A percentile compares a stretch with the other conserved stretches of the same genome.
Evolutionary conservation across 2,888 invertebrate genomes (phyloP).

Genomic region (Lochmaea capreae): DNA sequence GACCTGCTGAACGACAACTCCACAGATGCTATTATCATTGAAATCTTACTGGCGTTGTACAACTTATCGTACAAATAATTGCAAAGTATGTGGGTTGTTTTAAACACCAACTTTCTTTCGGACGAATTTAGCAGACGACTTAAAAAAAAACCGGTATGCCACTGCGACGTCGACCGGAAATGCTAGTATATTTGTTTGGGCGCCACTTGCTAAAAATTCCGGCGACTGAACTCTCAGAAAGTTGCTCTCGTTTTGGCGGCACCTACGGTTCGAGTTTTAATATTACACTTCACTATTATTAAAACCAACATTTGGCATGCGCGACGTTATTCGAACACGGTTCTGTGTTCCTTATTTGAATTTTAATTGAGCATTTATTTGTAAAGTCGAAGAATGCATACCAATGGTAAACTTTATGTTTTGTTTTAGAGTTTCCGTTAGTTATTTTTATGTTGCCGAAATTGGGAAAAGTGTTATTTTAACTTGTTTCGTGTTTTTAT

Average conservation of each 20-base stretch:
- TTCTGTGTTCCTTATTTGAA: conserved; percentile 4
- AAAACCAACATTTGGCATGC: conserved; percentile 12
- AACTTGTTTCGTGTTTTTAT: too few species aligned
- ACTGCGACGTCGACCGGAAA: conserved; percentile 42
- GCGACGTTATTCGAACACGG: background rate
- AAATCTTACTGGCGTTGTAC: too few species aligned
- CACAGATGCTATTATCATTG: too few species aligned
- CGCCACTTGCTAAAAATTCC: conserved; percentile 49
- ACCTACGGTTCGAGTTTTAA: conserved; percentile 26
- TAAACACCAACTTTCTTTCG: too few species aligned
- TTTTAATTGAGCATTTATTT: conserved; percentile 9
- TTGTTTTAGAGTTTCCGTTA: background rate
- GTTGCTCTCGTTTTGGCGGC: conserved; percentile 40
- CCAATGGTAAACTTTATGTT: background rate
- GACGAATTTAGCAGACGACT: too few species aligned
- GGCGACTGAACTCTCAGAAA: conserved; percentile 40
- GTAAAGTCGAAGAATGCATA: background rate
- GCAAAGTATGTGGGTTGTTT: too few species aligned
- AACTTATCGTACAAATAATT: too few species aligned
- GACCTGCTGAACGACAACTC: too few species aligned
- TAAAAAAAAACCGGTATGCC: conserved; percentile 19
- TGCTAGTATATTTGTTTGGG: conserved; percentile 45
- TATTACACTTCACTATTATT: conserved; percentile 20
- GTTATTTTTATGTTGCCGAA: background rate
- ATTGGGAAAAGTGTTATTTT: background rate